phyloP scores from a whole-genome alignment of 92 coral and sea anemone species.

The Galaxea fascicularis region DNA sequence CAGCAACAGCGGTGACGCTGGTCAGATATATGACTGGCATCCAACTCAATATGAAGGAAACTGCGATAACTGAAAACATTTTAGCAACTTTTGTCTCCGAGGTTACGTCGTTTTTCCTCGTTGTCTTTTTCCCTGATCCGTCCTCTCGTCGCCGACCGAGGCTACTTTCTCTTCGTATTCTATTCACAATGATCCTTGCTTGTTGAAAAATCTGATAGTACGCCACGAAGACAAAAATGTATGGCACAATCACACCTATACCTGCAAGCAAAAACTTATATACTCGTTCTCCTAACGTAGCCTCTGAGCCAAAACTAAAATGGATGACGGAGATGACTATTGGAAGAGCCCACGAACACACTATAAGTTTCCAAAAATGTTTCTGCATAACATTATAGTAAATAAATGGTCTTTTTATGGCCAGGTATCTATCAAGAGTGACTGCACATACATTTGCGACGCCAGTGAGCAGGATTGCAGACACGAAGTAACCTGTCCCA shows the following conservation, averaged over 20 bases:
- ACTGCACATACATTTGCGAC: conserved; percentile 59
- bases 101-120: neutral
- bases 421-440: conserved; percentile 72
- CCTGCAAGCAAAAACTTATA: conserved; percentile 61
- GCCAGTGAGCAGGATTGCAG: conserved; percentile 35
- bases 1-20: conserved; percentile 41
- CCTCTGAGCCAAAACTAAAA: conserved; percentile 29
- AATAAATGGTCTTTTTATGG: conserved; percentile 60
- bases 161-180: conserved; percentile 31
- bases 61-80: conserved; percentile 73
- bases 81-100: conserved; percentile 84
- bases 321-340: conserved; percentile 51
- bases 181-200: conserved; percentile 66
- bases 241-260: conserved; percentile 68
- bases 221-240: conserved; percentile 64
- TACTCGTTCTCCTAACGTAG: neutral
- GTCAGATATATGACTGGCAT: conserved; percentile 80
- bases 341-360: conserved; percentile 56
- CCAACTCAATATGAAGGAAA: conserved; percentile 83
- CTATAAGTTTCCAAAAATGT: conserved; percentile 41
- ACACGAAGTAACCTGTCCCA: conserved; percentile 17
- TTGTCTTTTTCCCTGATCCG: neutral
- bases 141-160: conserved; percentile 1
- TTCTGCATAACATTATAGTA: conserved; percentile 47
- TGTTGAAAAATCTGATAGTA: conserved; percentile 75